A percentile compares a stretch with the other conserved stretches of the same genome.
Conservation (phyloP, 2,888 invertebrate species). For the Lycocerus yunnanus region DNA sequence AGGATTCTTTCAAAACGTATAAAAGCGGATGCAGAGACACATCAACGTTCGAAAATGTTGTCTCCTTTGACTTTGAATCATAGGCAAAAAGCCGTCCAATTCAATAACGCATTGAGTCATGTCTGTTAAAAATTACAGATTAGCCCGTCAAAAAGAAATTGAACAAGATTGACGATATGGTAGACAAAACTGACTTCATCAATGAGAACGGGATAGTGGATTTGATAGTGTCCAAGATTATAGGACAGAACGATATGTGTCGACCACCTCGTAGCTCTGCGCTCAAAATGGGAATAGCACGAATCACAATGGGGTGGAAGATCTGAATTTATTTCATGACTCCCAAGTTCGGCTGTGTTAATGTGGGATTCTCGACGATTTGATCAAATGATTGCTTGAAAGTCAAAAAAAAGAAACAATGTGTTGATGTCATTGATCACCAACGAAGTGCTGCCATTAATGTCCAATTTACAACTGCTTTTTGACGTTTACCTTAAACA, state of each 20-base stretch:
- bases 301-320: slow-evolving; percentile 20
- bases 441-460: slow-evolving; percentile 74
- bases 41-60: too few relatives aligned
- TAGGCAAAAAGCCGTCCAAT: too few relatives aligned
- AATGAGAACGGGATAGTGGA: slow-evolving; percentile 55
- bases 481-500: slow-evolving; percentile 86
- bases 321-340: slow-evolving; percentile 63
- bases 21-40: too few relatives aligned
- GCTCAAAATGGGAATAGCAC: not conserved
- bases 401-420: slow-evolving; percentile 57
- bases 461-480: slow-evolving; percentile 81
- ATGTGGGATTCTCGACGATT: slow-evolving; percentile 74
- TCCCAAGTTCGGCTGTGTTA: slow-evolving; percentile 77
- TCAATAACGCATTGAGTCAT: too few relatives aligned
- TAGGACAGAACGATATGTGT: not conserved
- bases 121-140: too few relatives aligned
- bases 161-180: slow-evolving; percentile 65
- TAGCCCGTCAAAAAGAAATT: slow-evolving; percentile 86
- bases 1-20: too few relatives aligned
- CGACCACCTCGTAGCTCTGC: not conserved
- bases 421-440: slow-evolving; percentile 65
- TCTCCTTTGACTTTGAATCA: too few relatives aligned
- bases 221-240: slow-evolving; percentile 34
- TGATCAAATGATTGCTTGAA: slow-evolving; percentile 73
- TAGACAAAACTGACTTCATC: slow-evolving; percentile 63